Evolutionary conservation across 2,888 invertebrate species (phyloP).

Genomic region (Athripsodes cinereus): DNA sequence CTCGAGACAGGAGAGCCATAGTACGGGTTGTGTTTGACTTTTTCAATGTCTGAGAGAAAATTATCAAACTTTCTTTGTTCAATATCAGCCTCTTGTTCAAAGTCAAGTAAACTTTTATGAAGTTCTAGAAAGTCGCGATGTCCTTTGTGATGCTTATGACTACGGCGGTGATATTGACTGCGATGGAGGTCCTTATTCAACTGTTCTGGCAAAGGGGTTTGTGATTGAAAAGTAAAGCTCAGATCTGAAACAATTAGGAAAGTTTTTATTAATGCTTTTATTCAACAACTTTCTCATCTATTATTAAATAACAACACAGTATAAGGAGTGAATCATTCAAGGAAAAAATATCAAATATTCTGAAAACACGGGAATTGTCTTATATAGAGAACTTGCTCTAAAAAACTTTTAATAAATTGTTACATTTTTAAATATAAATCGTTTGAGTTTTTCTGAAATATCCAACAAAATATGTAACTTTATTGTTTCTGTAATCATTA

Average conservation of each 20-base stretch:
- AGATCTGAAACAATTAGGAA: slow-evolving; percentile 12
- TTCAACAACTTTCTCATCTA: no score
- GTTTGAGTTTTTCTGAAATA: no score
- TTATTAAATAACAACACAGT: no score
- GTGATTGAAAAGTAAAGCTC: not conserved
- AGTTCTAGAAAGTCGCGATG: slow-evolving; percentile 12
- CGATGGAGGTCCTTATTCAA: slow-evolving; percentile 10
- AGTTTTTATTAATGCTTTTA: not conserved
- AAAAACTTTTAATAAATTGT: no score
- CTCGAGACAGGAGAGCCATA: not conserved
- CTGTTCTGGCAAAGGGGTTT: not conserved
- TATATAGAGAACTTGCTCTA: no score
- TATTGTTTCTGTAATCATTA: no score
- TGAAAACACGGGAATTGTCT: no score
- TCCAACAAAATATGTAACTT: no score
- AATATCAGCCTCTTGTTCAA: not conserved
- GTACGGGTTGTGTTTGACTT: not conserved
- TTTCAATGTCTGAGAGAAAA: not conserved
- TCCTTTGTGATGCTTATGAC: slow-evolving; percentile 14
- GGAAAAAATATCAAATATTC: no score
- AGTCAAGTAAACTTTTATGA: slow-evolving; percentile 6
- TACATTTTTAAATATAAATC: no score
- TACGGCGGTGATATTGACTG: slow-evolving; percentile 10
- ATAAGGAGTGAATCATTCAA: no score
- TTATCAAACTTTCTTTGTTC: not conserved